phyloP scores from a whole-genome alignment of 1,140 invertebrate species.

The Latrodectus geometricus region DNA sequence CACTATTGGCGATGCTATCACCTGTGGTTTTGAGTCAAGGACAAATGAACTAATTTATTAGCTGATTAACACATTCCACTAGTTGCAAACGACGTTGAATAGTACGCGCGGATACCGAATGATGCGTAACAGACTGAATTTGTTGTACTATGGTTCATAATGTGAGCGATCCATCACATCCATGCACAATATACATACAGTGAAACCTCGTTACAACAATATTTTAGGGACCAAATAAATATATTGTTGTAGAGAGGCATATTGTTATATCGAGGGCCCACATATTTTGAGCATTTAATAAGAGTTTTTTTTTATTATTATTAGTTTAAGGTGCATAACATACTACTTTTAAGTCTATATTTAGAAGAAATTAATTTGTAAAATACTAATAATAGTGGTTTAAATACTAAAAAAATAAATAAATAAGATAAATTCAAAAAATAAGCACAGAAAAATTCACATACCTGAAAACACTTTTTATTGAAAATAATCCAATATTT shows the following conservation, averaged over 20 bases:
- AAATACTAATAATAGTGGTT: neutral
- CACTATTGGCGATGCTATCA: too few species aligned
- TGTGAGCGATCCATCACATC: too few species aligned
- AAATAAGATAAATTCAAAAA: neutral
- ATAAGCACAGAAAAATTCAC: neutral
- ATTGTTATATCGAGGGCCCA: neutral
- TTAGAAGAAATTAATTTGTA: constrained; percentile 53
- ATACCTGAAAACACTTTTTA: neutral
- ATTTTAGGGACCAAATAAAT: constrained; percentile 8
- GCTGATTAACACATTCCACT: too few species aligned
- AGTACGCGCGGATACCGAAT: too few species aligned
- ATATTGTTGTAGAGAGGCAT: constrained; percentile 7
- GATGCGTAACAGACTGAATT: too few species aligned
- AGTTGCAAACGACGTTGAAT: too few species aligned
- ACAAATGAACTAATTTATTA: too few species aligned
- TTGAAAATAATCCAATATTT: neutral
- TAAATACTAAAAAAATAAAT: constrained; percentile 14
- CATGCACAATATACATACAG: neutral
- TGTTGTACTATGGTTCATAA: too few species aligned
- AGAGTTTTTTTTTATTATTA: neutral
- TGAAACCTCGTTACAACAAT: constrained; percentile 4
- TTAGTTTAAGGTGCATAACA: too few species aligned
- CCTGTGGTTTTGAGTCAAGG: too few species aligned
- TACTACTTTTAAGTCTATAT: too few species aligned
- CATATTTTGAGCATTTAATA: constrained; percentile 8